These are phyloP conservation scores for Mohoua ochrocephala DNA, from an alignment of 2,113 vertebrate genomes.

Conservation along the genomic window DNA sequence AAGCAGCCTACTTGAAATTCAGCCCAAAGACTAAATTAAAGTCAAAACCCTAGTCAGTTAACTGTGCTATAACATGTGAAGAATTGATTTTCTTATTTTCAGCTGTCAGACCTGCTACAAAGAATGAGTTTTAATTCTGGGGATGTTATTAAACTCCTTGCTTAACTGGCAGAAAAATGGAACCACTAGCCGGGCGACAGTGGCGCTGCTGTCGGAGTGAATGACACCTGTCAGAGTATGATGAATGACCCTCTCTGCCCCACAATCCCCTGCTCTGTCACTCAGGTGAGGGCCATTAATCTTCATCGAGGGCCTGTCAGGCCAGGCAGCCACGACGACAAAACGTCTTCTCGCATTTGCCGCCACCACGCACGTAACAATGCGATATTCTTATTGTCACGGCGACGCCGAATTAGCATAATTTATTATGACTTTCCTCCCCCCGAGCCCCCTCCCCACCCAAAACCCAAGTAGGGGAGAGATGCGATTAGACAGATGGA, in stretches of 20 bases:
- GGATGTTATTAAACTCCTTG: conserved; percentile 91
- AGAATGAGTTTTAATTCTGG: conserved; percentile 94
- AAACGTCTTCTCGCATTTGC: conserved; percentile 68
- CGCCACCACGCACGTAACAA: conserved; percentile 59
- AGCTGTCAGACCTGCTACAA: conserved; percentile 85
- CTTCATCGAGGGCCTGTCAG: conserved; percentile 94
- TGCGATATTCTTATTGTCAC: conserved; percentile 74
- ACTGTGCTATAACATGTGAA: conserved; percentile 78
- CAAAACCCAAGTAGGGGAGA: conserved; percentile 69
- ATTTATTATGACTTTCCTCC: conserved; percentile 84
- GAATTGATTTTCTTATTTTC: conserved; percentile 96
- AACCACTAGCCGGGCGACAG: conserved; percentile 55
- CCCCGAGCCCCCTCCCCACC: conserved; percentile 45
- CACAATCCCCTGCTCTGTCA: conserved; percentile 93
- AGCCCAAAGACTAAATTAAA: conserved; percentile 83
- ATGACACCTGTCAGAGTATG: conserved; percentile 99
- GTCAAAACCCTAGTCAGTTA: conserved; percentile 79
- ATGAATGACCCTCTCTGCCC: conserved; percentile 97
- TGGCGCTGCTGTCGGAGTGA: conserved; percentile 79
- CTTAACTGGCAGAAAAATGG: conserved; percentile 84
- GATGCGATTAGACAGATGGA: conserved; percentile 94
- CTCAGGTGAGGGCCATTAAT: conserved; percentile 98
- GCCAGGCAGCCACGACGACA: conserved; percentile 73
- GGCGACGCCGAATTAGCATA: conserved; percentile 80
- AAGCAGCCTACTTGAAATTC: conserved; percentile 72